Conservation (phyloP, 2,797 vertebrate genomes). For the Hippopotamyrus pictus region DNA sequence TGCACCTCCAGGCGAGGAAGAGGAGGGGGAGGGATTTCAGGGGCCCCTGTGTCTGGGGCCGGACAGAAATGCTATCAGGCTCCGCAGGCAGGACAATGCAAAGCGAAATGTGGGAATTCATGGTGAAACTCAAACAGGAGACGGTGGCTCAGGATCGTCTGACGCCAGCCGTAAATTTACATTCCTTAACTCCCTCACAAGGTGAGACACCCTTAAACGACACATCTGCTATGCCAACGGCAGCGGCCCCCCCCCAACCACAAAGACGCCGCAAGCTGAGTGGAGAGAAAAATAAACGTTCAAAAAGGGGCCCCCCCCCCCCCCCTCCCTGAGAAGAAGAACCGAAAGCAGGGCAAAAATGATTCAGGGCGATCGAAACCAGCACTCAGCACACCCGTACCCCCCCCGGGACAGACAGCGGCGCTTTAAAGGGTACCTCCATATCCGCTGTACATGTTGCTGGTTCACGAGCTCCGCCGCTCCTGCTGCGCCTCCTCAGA, state of each 20-base stretch:
- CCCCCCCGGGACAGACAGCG: not conserved
- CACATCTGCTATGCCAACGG: not conserved
- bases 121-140: not conserved
- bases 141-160: not conserved
- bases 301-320: not conserved
- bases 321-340: not conserved
- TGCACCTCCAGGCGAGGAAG: not conserved
- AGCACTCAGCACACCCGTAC: not conserved
- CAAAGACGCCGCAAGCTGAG: not conserved
- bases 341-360: not conserved
- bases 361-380: not conserved
- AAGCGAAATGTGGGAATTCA: not conserved
- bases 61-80: not conserved
- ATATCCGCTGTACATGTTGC: conserved; percentile 68
- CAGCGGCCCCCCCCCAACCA: not conserved
- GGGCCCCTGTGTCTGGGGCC: not conserved
- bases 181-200: not conserved
- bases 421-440: conserved; percentile 53
- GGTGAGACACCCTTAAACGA: not conserved
- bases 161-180: not conserved
- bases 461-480: not conserved
- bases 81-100: not conserved
- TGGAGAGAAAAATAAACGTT: not conserved
- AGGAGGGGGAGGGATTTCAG: not conserved
- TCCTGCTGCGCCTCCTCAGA: not conserved